Evolutionary conservation across 1,140 invertebrate species (phyloP).

Genomic region (Lepidurus packardi): DNA sequence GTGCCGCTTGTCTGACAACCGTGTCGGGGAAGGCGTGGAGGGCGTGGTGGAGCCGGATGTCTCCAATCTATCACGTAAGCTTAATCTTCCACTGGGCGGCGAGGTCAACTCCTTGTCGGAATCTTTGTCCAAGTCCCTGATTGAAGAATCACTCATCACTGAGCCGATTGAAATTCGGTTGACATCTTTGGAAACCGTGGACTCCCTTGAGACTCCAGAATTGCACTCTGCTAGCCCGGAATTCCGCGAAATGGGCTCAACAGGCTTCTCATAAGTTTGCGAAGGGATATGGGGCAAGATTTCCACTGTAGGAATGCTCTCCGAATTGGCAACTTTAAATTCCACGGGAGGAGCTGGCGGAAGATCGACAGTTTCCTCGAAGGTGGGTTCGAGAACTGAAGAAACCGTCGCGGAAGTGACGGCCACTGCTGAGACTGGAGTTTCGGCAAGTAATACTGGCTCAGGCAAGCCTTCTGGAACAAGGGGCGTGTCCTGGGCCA

Average conservation of each 20-base stretch:
- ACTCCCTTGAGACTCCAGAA: neutral
- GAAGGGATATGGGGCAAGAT: neutral
- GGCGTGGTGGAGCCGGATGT: slow-evolving; percentile 30
- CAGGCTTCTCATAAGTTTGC: neutral
- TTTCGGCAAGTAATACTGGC: neutral
- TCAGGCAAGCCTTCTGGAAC: neutral
- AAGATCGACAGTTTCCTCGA: slow-evolving; percentile 2
- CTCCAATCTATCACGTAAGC: neutral
- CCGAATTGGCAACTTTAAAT: neutral
- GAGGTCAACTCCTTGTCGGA: slow-evolving; percentile 22
- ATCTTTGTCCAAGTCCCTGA: slow-evolving; percentile 12
- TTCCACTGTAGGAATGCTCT: neutral
- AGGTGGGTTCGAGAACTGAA: neutral
- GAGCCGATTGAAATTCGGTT: slow-evolving; percentile 27
- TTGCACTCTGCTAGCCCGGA: neutral
- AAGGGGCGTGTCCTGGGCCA: neutral
- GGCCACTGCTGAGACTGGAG: neutral
- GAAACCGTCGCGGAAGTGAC: neutral
- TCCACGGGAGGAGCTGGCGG: neutral
- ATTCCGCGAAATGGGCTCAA: neutral
- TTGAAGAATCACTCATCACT: slow-evolving; percentile 22
- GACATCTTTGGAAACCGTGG: neutral
- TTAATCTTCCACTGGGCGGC: neutral
- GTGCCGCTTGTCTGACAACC: slow-evolving; percentile 26
- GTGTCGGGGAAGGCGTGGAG: slow-evolving; percentile 25